These are phyloP conservation scores for Rhodeus uyekii DNA, from an alignment of 2,797 vertebrate genomes.

Conservation along the genomic window DNA sequence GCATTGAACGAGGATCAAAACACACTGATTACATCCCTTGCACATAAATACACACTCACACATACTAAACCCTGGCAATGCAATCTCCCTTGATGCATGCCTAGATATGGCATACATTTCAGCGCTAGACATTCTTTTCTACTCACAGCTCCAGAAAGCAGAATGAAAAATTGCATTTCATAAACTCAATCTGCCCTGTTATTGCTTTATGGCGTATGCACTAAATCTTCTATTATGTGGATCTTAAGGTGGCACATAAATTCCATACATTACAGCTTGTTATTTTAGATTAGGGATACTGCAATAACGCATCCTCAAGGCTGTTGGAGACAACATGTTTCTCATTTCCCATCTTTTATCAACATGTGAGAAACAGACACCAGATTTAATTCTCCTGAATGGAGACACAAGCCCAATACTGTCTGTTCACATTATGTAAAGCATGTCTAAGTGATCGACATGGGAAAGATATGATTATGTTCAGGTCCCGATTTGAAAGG, in stretches of 20 bases:
- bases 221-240: conserved; percentile 45
- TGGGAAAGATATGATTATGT: conserved; percentile 1
- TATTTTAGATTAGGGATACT: conserved; percentile 29
- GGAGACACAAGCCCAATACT: neutral
- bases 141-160: conserved; percentile 13
- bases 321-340: conserved; percentile 25
- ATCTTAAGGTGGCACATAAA: conserved; percentile 45
- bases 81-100: conserved; percentile 26
- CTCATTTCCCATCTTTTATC: conserved; percentile 46
- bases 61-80: neutral
- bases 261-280: conserved; percentile 34
- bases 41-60: conserved; percentile 14
- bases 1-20: conserved; percentile 24
- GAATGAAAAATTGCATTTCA: conserved; percentile 46
- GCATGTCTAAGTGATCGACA: neutral
- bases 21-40: conserved; percentile 23
- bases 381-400: conserved; percentile 12
- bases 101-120: conserved; percentile 7
- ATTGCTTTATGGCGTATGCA: conserved; percentile 35
- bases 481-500: neutral
- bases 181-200: conserved; percentile 47
- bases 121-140: conserved; percentile 2
- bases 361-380: neutral
- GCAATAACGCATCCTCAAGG: conserved; percentile 21
- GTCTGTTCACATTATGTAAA: conserved; percentile 20